These are phyloP conservation scores for Callocephalon fimbriatum DNA, from an alignment of 2,113 vertebrate species.

Conservation along the genomic window DNA sequence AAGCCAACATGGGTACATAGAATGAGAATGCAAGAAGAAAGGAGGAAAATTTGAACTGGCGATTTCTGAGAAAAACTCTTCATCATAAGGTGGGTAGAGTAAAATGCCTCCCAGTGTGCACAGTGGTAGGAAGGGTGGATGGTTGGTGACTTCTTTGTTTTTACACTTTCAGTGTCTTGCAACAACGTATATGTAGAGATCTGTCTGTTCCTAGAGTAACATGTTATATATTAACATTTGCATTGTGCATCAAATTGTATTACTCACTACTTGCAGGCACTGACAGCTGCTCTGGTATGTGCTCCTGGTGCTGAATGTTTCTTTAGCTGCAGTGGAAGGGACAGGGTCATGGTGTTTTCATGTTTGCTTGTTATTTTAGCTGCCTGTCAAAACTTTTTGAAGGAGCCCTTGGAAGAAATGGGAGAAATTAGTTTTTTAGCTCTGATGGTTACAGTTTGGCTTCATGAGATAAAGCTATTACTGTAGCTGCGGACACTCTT, in stretches of 20 bases:
- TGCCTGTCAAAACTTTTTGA: neutral
- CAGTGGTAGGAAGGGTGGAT: neutral
- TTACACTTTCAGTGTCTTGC: neutral
- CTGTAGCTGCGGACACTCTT: neutral
- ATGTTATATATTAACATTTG: neutral
- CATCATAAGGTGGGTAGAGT: neutral
- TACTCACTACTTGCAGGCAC: rapidly evolving
- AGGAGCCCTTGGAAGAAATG: neutral
- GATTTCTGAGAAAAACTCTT: neutral
- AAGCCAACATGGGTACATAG: neutral
- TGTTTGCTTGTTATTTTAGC: neutral
- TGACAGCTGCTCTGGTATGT: neutral
- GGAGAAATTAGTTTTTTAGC: neutral
- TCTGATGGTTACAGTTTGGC: neutral
- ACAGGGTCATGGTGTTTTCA: rapidly evolving
- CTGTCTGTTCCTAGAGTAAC: neutral
- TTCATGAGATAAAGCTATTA: neutral
- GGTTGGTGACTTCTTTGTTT: neutral
- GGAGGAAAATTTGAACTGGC: neutral
- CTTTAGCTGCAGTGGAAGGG: rapidly evolving
- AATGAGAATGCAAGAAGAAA: neutral
- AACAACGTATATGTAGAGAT: neutral
- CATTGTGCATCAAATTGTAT: neutral
- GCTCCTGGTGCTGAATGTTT: neutral
- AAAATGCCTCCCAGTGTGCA: neutral